Base-by-base conservation (phyloP, 2,888 invertebrate genomes). In the Ennomos erosarius region DNA sequence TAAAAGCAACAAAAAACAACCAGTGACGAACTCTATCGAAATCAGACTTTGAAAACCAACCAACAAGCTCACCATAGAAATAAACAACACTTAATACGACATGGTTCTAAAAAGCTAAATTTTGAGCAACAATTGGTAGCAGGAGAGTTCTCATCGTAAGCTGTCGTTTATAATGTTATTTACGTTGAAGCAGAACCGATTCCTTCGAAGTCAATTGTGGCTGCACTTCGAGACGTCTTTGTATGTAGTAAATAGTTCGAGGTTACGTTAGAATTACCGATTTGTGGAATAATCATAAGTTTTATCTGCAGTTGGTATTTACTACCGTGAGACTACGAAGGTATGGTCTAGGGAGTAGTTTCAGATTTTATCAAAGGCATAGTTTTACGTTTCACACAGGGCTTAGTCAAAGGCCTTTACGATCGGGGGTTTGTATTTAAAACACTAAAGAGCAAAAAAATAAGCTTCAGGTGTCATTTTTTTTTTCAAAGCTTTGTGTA, bases 101-200 rank as follows among this genome's bases (percentile, higher is more conserved):
- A 48, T 11, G 11, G 48, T 43, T 43, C 4, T 13, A 43, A 5
- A 43, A 43, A 10, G 10, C 4, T 11, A 2, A 10, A 9, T 37
- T 13, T 35, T 10, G 10, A 45, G 35, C 33, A 36, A 42, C 47
- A 58, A 62, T 55, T 55, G 58, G 55, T 53, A 63, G 59, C 59
- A 9, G 36, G 34, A 51, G 47, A 51, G 44, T 62, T 65, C 62
- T 55, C 65, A 65, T 56, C 46, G 42, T 58, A 52, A 49, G 33
- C 55, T 60, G 58, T 64, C 64, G 58, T 49, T 47, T 38, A 13
- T 52, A 60, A 64, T 64, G 60, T 60, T 46, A 53, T 60, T 64
- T 64, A 64, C 55, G 55, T 42, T 42, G 42, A 47, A 55, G 53
- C 51, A 45, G 45, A 61, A 61, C 56, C 59, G 64, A 62, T 64